Base-by-base conservation (phyloP, 2,888 invertebrate species). In the Pomacea canaliculata region DNA sequence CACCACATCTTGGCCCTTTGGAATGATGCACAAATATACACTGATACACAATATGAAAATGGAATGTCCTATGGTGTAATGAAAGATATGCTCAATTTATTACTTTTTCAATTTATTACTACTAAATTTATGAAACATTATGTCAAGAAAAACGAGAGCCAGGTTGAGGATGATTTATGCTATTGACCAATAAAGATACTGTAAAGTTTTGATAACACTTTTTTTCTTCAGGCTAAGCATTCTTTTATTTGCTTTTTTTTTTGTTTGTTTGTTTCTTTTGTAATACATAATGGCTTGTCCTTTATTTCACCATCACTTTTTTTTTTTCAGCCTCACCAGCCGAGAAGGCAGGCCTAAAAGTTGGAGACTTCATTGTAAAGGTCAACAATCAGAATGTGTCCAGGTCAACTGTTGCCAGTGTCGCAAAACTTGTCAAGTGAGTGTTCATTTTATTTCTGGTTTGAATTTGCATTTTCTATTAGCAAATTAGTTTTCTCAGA, bases 351-450 rank as follows among this genome's bases (percentile, higher is more conserved):
- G 89, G 89, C 1, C 82, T 90, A 3, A 82, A 84, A 78, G 83
- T 85, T 51, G 89, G 88, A 16, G 90, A 90, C 77, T 83, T 83
- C 73, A 88, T 90, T 74, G 83, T 89, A 51, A 78, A 85, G 68
- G 85, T 90, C 70, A 90, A 90, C 79, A 87, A 88, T 51, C 85
- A 88, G 84, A 90, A 90, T 76, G 90, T 90, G 62, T 88, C 89
- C 8, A 77, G 90, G 76, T 89, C 89, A 51, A 87, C 88, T 9
- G 84, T 88, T 59, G 87, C 85, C 68, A 89, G 89, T 76, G 88
- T 90, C 3, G 89, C 88, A 37, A 87, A 87, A 78, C 83, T 90
- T 51, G 85, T 90, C 80, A 89, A 87, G 89, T 89, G 83, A 85
- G 87, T 51, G 2, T 13, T 51, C 10, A 16, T 51, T 51, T 10